Evolutionary conservation across 2,888 invertebrate genomes (phyloP).

Genomic region (Hydrotaea diabolus): DNA sequence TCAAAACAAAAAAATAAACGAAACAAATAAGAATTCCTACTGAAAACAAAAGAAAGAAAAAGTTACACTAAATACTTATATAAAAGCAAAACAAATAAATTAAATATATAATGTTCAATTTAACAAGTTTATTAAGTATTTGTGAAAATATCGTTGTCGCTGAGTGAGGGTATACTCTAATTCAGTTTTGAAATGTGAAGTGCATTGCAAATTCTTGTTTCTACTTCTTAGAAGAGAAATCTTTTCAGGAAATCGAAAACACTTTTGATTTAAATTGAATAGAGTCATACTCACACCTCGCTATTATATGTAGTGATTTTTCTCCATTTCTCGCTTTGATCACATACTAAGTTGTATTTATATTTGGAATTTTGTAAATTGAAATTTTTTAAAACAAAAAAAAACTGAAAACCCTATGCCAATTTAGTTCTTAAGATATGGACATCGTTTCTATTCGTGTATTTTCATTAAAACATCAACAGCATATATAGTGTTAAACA

Average conservation of each 20-base stretch:
- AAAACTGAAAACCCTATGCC: slow-evolving; percentile 37
- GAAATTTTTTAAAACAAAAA: slow-evolving; percentile 7
- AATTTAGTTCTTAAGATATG: slow-evolving; percentile 57
- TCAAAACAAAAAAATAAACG: slow-evolving; percentile 24
- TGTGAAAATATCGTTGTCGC: neutral
- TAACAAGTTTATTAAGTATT: slow-evolving; percentile 37
- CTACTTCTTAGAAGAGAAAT: no score
- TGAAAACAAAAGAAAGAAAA: slow-evolving; percentile 24
- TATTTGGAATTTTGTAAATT: slow-evolving; percentile 39
- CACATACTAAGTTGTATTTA: slow-evolving; percentile 15
- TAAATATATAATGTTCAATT: slow-evolving; percentile 17
- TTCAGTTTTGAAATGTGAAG: neutral
- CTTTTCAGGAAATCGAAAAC: no score
- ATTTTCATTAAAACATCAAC: neutral
- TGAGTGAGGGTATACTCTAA: neutral
- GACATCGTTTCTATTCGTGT: neutral
- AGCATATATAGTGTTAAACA: slow-evolving; percentile 49
- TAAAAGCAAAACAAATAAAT: neutral
- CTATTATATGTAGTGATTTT: neutral
- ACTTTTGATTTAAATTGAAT: no score
- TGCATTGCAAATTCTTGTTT: neutral
- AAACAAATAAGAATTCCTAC: neutral
- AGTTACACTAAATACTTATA: no score
- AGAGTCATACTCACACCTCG: no score
- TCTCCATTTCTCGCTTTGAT: slow-evolving; percentile 3